Percentiles rank a stretch among this genome's conserved stretches.
These are phyloP conservation scores for Amazona vittata DNA, from an alignment of 2,113 vertebrate genomes.

Conservation along the genomic window DNA sequence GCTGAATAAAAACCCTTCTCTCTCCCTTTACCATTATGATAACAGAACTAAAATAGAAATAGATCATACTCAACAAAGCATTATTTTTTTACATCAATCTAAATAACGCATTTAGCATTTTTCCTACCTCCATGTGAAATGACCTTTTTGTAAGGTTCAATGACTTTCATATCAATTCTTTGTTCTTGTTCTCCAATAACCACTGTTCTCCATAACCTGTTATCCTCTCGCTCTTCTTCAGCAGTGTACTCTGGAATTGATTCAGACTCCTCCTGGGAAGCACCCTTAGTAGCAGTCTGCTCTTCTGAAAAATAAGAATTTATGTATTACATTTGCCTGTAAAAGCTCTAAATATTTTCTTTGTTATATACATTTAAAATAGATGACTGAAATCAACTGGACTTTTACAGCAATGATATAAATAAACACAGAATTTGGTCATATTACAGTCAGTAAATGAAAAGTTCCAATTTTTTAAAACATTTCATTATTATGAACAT, in stretches of 20 bases:
- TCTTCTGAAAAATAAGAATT: conserved; percentile 69
- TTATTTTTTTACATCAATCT: not conserved
- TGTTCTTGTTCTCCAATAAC: conserved; percentile 96
- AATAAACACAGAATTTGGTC: not conserved
- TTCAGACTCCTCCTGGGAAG: conserved; percentile 74
- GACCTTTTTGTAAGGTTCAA: conserved; percentile 92
- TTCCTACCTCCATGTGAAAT: conserved; percentile 95
- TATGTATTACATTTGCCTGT: not conserved
- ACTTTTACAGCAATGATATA: not conserved
- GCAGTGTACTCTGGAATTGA: conserved; percentile 89
- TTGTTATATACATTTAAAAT: not conserved
- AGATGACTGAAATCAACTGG: not conserved
- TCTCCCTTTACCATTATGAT: not conserved
- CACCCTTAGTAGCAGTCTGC: conserved; percentile 43
- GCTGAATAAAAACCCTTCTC: not conserved
- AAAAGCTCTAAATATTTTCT: not conserved
- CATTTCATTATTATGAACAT: not conserved
- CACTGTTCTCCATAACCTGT: conserved; percentile 90
- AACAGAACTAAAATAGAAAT: not conserved
- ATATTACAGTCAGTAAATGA: not conserved
- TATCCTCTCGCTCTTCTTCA: conserved; percentile 83
- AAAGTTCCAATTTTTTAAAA: not conserved
- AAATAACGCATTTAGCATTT: not conserved
- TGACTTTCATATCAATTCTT: conserved; percentile 95
- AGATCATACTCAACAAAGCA: not conserved